Evolutionary conservation across 2,888 invertebrate species (phyloP), one percentile per base, ranked within the genome.

Genomic region (Axea sp.): DNA sequence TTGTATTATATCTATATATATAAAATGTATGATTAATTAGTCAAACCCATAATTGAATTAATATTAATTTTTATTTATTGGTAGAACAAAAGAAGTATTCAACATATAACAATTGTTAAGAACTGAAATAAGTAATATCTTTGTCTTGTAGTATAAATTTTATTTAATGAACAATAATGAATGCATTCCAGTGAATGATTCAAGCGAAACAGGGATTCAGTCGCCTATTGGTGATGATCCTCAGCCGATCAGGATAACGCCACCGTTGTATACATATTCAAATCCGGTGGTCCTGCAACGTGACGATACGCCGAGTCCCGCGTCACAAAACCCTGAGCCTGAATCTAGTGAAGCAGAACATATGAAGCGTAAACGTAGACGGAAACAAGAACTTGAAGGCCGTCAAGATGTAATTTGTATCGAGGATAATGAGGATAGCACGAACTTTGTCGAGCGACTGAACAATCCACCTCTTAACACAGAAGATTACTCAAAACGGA

Each of bases 261-360:
- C 94, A 1, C 93, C 94, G 2, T 88, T 93, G 9, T 94, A 93
- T 83, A 94, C 94, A 0, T 94, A 94, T 84, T 94, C 94, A 6
- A 93, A 93, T 84, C 92, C 92, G 47, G 87, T 86, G 35, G 94
- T 92, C 81, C 91, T 92, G 82, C 87, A 90, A 69, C 88, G 90
- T 7, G 88, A 88, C 17, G 88, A 89, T 14, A 90, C 90, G 1
- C 87, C 89, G 2, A 86, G 87, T 75, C 87, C 87, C 3, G 86
- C 86, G 4, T 83, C 85, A 24, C 86, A 85, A 39, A 86, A 84
- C 65, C 80, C 81, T 1, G 86, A 84, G 9, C 77, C 83, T n/a
- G 86, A 86, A 59, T 77, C 83, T 2, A 81, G 77, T 35, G 86
- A 87, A 24, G 80, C 80, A n/a, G 87, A 87, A 22, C 81, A 86